Conservation (phyloP, 1,140 invertebrate genomes). For the Bombus haemorrhoidalis region DNA sequence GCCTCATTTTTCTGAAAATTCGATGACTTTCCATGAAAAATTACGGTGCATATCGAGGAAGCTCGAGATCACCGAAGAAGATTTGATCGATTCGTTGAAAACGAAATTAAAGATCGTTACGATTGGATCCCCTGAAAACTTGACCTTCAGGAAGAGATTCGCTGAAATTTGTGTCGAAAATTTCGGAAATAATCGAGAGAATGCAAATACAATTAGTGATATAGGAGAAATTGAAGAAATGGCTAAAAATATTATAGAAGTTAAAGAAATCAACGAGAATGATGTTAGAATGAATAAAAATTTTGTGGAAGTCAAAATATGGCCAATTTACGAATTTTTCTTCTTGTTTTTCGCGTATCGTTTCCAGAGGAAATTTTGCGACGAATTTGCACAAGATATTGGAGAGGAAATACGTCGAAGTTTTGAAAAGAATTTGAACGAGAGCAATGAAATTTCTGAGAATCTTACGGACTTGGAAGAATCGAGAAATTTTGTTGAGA, state of each 20-base stretch:
- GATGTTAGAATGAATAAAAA: slow-evolving; percentile 12
- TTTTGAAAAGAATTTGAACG: background rate
- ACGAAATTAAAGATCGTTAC: slow-evolving; percentile 64
- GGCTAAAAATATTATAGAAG: background rate
- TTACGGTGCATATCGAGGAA: slow-evolving; percentile 54
- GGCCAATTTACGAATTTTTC: slow-evolving; percentile 80
- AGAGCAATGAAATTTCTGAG: slow-evolving; percentile 41
- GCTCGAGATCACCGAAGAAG: slow-evolving; percentile 54
- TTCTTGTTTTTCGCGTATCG: slow-evolving; percentile 67
- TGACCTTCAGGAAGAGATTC: slow-evolving; percentile 46
- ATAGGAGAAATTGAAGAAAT: slow-evolving; percentile 49
- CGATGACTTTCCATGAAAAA: slow-evolving; percentile 51
- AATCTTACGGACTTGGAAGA: background rate
- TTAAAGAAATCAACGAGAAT: background rate
- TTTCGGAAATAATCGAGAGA: slow-evolving; percentile 56
- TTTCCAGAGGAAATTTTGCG: slow-evolving; percentile 65
- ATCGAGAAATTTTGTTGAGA: background rate
- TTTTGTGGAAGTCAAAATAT: slow-evolving; percentile 68
- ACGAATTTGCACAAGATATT: slow-evolving; percentile 7
- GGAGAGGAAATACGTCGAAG: background rate
- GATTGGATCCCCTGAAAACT: slow-evolving; percentile 47
- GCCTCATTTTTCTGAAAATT: slow-evolving; percentile 70
- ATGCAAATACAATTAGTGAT: slow-evolving; percentile 23
- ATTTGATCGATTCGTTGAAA: slow-evolving; percentile 1
- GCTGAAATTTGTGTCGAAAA: slow-evolving; percentile 12